Conservation (phyloP, 2,113 vertebrate genomes). For the Corydoras sp. region DNA sequence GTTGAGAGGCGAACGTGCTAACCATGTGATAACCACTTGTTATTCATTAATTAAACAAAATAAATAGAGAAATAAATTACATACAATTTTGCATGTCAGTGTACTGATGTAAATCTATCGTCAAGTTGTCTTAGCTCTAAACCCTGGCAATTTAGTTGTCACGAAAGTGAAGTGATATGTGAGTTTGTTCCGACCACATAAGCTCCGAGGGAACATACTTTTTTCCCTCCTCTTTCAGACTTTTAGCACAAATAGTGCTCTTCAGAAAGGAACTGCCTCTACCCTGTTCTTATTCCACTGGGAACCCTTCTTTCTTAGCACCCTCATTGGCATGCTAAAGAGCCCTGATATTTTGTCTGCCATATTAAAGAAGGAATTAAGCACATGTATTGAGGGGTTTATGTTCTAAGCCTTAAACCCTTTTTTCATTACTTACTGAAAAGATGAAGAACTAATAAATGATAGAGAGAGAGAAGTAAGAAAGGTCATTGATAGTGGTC, state of each 20-base stretch:
- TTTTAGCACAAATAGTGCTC: conserved; percentile 45
- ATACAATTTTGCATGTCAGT: no score
- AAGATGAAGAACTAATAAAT: conserved; percentile 57
- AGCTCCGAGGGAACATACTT: conserved; percentile 25
- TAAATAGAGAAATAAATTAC: no score
- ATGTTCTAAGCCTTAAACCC: conserved; percentile 58
- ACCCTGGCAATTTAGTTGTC: no score
- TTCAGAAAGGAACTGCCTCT: conserved; percentile 54
- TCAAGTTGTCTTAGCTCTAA: no score
- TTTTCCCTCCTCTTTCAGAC: conserved; percentile 33
- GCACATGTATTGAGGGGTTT: conserved; percentile 60
- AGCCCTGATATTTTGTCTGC: conserved; percentile 62
- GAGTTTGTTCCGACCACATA: conserved; percentile 11
- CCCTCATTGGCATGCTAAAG: conserved; percentile 66
- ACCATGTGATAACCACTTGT: no score
- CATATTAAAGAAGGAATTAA: conserved; percentile 67
- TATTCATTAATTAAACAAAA: no score
- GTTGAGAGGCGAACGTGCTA: no score
- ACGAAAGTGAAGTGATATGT: background rate
- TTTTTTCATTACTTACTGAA: conserved; percentile 54
- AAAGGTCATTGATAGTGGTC: conserved; percentile 64
- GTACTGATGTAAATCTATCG: no score
- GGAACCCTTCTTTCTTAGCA: conserved; percentile 43
- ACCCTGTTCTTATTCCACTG: conserved; percentile 37
- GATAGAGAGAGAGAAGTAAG: conserved; percentile 42